A percentile compares a stretch with the other conserved stretches of the same genome.
Evolutionary conservation across 2,113 vertebrate genomes (phyloP).

Genomic region (Merops nubicus): DNA sequence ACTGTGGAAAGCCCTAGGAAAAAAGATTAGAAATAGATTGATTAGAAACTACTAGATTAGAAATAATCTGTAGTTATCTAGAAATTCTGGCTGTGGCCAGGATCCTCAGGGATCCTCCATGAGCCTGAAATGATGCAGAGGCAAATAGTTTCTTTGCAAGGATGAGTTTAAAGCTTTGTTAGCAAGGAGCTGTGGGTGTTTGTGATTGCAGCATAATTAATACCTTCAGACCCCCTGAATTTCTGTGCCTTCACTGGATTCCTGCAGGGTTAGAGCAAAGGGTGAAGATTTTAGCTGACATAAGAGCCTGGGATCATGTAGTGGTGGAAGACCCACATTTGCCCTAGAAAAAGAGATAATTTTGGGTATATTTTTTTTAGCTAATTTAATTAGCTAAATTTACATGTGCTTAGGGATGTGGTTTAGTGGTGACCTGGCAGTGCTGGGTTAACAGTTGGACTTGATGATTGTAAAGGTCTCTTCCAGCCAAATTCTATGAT

Average conservation of each 20-base stretch:
- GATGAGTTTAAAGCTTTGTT: not conserved
- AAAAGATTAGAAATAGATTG: too few relatives aligned
- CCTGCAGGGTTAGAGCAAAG: not conserved
- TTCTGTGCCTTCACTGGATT: not conserved
- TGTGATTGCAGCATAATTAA: not conserved
- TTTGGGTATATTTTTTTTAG: not conserved
- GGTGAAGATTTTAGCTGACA: not conserved
- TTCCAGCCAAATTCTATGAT: not conserved
- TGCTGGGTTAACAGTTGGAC: not conserved
- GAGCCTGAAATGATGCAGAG: not conserved
- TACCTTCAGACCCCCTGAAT: not conserved
- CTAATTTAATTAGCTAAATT: not conserved
- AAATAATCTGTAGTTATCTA: not conserved
- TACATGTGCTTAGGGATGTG: not conserved
- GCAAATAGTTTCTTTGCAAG: not conserved
- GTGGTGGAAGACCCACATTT: not conserved
- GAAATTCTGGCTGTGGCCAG: not conserved
- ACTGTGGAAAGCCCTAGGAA: too few relatives aligned
- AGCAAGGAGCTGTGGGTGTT: not conserved
- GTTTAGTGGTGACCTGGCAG: not conserved
- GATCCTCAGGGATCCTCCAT: rapidly evolving
- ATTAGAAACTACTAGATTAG: too few relatives aligned
- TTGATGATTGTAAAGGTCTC: not conserved
- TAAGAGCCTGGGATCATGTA: rapidly evolving
- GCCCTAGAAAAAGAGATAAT: not conserved